These are phyloP conservation scores for Clistopyga incitator DNA, from an alignment of 2,888 invertebrate species.

Conservation along the genomic window DNA sequence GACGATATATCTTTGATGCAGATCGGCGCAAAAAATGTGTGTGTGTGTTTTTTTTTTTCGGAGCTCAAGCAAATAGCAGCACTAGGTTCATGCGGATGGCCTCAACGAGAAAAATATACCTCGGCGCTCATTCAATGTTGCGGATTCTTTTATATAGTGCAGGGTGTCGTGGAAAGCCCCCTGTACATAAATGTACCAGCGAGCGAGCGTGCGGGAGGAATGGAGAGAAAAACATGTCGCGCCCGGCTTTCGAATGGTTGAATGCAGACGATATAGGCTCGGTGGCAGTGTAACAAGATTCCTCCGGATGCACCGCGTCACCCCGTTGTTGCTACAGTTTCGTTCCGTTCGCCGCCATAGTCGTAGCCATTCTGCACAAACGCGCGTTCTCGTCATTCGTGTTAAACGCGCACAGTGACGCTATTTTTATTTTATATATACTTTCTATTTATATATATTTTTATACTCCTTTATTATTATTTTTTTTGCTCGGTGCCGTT, in stretches of 20 bases:
- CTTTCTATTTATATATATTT: constrained; percentile 1
- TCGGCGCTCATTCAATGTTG: constrained; percentile 37
- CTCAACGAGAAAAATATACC: constrained; percentile 19
- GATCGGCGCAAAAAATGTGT: too few relatives aligned
- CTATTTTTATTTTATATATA: constrained; percentile 5
- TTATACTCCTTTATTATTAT: not conserved
- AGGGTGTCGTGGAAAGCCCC: constrained; percentile 13
- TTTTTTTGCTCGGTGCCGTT: too few relatives aligned
- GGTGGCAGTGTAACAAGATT: constrained; percentile 61
- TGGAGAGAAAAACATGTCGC: constrained; percentile 64
- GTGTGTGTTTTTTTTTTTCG: too few relatives aligned
- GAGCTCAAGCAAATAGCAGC: not conserved
- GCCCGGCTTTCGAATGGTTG: constrained; percentile 63
- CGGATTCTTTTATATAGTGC: constrained; percentile 38
- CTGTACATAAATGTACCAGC: constrained; percentile 6
- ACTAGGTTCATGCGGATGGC: not conserved
- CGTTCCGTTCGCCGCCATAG: constrained; percentile 29
- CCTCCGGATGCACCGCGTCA: constrained; percentile 61
- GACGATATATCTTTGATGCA: not conserved
- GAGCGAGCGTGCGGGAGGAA: constrained; percentile 55
- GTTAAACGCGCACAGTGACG: constrained; percentile 22
- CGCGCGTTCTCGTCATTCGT: constrained; percentile 33
- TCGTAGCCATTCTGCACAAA: not conserved
- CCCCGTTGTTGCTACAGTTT: constrained; percentile 51
- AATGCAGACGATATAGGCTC: constrained; percentile 49